A percentile compares a stretch with the other conserved stretches of the same genome.
Evolutionary conservation across 2,113 vertebrate genomes (phyloP).

Genomic region (Poecile atricapillus): DNA sequence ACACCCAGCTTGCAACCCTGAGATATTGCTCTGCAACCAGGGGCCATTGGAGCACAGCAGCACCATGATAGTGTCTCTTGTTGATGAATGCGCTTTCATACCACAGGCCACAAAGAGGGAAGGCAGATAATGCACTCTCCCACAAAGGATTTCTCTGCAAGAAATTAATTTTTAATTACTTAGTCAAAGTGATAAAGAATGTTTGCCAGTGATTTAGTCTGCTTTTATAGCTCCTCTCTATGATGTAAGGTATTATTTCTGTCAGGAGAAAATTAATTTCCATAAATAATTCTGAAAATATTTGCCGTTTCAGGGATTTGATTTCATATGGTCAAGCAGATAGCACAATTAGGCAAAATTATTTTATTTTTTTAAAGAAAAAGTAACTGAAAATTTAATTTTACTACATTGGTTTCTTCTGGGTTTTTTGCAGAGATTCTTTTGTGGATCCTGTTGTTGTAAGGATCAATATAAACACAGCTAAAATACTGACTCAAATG

Average conservation of each 20-base stretch:
- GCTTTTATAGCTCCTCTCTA: background rate
- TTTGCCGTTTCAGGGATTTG: background rate
- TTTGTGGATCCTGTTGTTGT: background rate
- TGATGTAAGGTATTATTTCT: background rate
- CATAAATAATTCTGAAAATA: background rate
- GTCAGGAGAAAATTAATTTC: background rate
- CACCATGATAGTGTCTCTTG: background rate
- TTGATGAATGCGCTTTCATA: background rate
- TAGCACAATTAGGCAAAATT: background rate
- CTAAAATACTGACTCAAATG: background rate
- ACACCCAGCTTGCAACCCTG: background rate
- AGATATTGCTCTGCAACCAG: background rate
- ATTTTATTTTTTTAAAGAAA: background rate
- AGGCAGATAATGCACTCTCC: background rate
- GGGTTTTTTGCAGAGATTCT: background rate
- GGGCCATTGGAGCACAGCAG: background rate
- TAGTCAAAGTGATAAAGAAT: background rate
- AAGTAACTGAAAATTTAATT: background rate
- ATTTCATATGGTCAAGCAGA: background rate
- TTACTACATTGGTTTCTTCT: background rate
- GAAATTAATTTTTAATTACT: background rate
- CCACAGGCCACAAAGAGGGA: background rate
- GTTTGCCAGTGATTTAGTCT: background rate
- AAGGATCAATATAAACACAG: background rate
- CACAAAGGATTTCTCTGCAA: background rate